Conservation (phyloP, 2,113 vertebrate genomes). For the Callospermophilus lateralis region DNA sequence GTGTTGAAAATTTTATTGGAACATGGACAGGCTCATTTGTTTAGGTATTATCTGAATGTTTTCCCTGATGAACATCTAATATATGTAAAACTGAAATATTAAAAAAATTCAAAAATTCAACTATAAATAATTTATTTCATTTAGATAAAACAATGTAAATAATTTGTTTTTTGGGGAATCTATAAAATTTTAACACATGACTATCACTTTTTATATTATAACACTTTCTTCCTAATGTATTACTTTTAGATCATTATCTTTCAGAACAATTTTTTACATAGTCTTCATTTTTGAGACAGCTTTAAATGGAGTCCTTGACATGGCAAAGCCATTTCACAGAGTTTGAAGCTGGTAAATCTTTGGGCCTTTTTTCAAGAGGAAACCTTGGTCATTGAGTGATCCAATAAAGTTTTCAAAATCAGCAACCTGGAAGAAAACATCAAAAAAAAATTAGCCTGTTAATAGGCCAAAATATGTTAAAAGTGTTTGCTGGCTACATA, state of each 20-base stretch:
- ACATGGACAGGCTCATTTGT: not conserved
- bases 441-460: constrained; percentile 15
- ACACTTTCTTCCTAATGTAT: constrained; percentile 6
- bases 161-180: constrained; percentile 37
- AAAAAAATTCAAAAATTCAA: constrained; percentile 42
- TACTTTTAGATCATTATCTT: constrained; percentile 22
- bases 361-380: constrained; percentile 96
- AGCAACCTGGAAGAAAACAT: constrained; percentile 88
- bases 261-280: constrained; percentile 6
- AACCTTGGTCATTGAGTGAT: constrained; percentile 97
- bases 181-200: constrained; percentile 33
- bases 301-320: not conserved
- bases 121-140: constrained; percentile 22
- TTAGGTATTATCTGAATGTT: not conserved
- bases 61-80: constrained; percentile 26
- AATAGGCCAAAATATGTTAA: constrained; percentile 2
- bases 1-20: constrained; percentile 3
- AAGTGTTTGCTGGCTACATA: too few species aligned
- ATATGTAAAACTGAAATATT: constrained; percentile 52
- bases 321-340: constrained; percentile 84
- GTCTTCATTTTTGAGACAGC: not conserved
- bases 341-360: constrained; percentile 97
- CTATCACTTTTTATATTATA: constrained; percentile 63
- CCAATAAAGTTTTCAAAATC: constrained; percentile 97
- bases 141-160: constrained; percentile 31